These are phyloP conservation scores for Setophaga coronata DNA, from an alignment of 2,113 vertebrate genomes.

Conservation along the genomic window DNA sequence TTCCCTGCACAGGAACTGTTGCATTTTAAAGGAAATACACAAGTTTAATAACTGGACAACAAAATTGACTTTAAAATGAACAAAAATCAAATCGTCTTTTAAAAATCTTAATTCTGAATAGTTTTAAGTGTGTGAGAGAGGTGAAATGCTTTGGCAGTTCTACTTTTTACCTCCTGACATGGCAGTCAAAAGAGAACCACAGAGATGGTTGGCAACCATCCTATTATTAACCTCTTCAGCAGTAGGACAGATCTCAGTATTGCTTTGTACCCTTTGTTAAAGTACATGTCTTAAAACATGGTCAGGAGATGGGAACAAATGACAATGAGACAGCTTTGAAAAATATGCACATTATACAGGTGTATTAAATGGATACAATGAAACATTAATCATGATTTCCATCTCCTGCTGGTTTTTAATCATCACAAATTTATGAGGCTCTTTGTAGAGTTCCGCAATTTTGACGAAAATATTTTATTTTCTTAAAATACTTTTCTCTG, in stretches of 20 bases:
- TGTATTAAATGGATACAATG: constrained; percentile 2
- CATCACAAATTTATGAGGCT: background rate
- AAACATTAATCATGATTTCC: constrained; percentile 15
- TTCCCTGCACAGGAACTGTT: background rate
- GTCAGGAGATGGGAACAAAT: background rate
- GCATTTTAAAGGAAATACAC: background rate
- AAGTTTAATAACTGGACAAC: background rate
- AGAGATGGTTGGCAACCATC: background rate
- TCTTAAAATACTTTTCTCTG: background rate
- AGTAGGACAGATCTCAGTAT: background rate
- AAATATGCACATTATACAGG: background rate
- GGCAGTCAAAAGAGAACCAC: background rate
- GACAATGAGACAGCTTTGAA: constrained; percentile 12
- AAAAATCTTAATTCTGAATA: background rate
- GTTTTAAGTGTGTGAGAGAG: background rate
- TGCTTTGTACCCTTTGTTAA: background rate
- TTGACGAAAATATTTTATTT: background rate
- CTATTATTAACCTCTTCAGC: background rate
- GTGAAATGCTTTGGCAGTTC: background rate
- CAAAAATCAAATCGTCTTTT: background rate
- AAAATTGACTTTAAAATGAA: background rate
- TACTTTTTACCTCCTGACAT: background rate
- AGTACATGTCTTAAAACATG: background rate
- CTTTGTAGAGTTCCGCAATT: background rate
- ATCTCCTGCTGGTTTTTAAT: constrained; percentile 4